Conservation (phyloP, 2,797 vertebrate genomes). For the Myotis vivesi region DNA sequence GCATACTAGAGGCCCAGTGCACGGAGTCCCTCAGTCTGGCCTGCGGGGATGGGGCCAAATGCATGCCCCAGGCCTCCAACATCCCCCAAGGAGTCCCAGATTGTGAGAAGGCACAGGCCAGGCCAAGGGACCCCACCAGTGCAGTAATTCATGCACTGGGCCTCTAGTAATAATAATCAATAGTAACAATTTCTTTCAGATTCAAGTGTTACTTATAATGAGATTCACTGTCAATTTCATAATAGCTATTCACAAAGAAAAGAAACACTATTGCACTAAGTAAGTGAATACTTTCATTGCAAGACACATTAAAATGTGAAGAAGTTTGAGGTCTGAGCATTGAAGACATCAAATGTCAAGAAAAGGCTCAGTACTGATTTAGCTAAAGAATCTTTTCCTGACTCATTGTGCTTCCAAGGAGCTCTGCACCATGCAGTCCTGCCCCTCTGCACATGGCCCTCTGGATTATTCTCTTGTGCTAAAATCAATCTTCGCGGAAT, state of each 20-base stretch:
- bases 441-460: background rate
- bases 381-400: background rate
- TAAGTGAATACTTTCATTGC: background rate
- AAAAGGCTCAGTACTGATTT: background rate
- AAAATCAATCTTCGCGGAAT: background rate
- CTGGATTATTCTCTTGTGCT: background rate
- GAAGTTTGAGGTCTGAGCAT: background rate
- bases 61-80: no score
- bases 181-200: background rate
- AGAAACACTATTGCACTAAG: background rate
- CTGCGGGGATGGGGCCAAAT: no score
- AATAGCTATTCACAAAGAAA: background rate
- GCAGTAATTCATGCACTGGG: no score
- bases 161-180: background rate
- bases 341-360: background rate
- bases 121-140: no score
- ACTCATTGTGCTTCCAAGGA: background rate
- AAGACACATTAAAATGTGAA: background rate
- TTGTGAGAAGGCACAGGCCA: no score
- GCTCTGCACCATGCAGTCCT: background rate
- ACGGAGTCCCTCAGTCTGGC: no score
- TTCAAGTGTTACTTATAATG: background rate
- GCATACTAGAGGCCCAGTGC: no score
- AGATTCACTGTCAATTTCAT: conserved; percentile 11
- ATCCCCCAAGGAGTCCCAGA: no score